Percentiles rank a stretch among this genome's conserved stretches.
phyloP scores from a whole-genome alignment of 2,888 invertebrate genomes.

The Leucozona laternaria region DNA sequence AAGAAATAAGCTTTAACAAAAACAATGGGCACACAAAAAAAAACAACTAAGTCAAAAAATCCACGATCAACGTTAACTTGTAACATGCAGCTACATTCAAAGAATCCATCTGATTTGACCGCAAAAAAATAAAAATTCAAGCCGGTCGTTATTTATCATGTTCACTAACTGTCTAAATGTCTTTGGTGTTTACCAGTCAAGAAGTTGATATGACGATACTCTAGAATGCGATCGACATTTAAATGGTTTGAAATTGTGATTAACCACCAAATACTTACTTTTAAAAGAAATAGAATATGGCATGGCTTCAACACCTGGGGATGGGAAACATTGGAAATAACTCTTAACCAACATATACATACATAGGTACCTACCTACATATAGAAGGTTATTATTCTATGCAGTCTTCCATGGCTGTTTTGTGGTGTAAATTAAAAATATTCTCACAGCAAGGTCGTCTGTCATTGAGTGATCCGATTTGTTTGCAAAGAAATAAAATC shows the following conservation, averaged over 20 bases:
- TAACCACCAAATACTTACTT: constrained; percentile 42
- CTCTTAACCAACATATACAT: background rate
- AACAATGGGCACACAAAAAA: too few relatives aligned
- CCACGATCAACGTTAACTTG: background rate
- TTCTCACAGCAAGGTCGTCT: constrained; percentile 51
- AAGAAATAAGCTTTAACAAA: background rate
- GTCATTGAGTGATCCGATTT: constrained; percentile 20
- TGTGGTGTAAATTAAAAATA: constrained; percentile 55
- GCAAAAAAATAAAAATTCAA: constrained; percentile 1
- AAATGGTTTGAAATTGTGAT: constrained; percentile 35
- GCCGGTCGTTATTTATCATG: constrained; percentile 34
- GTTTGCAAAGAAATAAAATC: constrained; percentile 3
- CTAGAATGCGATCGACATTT: constrained; percentile 31
- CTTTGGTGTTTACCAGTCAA: constrained; percentile 45
- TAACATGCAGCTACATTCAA: background rate
- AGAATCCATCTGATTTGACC: constrained; percentile 3
- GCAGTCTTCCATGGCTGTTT: constrained; percentile 20
- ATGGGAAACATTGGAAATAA: background rate
- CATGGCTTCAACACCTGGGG: constrained; percentile 28
- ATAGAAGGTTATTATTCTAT: constrained; percentile 43
- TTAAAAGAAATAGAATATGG: constrained; percentile 26
- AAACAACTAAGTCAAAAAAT: background rate
- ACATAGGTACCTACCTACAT: background rate
- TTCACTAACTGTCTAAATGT: constrained; percentile 49
- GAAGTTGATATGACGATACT: constrained; percentile 13